Conservation (phyloP, 2,113 vertebrate genomes). For the Siniperca chuatsi region DNA sequence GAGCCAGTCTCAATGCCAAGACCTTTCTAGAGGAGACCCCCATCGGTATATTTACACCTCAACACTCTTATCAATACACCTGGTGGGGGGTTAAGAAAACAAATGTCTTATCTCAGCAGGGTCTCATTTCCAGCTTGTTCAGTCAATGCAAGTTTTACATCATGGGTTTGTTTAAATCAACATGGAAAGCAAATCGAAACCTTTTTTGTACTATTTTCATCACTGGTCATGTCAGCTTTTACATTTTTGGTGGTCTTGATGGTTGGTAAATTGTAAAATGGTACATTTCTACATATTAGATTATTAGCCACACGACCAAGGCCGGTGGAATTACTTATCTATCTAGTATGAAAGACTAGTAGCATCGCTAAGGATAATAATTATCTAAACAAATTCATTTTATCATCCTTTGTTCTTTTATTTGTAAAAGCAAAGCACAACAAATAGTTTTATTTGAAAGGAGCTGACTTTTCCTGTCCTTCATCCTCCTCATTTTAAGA, state of each 20-base stretch:
- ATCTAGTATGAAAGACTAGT: neutral
- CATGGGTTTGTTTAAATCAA: neutral
- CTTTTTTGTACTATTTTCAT: neutral
- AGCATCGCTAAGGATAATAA: neutral
- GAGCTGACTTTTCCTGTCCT: conserved; percentile 8
- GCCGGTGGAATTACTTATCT: too few species aligned
- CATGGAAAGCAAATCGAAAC: neutral
- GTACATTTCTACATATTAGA: neutral
- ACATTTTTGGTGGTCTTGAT: neutral
- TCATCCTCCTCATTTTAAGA: conserved; percentile 78
- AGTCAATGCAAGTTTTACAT: neutral
- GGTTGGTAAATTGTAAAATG: neutral
- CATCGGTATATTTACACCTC: conserved; percentile 86
- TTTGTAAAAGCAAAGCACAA: neutral
- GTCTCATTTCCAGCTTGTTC: conserved; percentile 18
- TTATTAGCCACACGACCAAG: too few species aligned
- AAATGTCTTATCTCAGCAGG: conserved; percentile 6
- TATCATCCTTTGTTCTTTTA: neutral
- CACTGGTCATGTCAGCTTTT: neutral
- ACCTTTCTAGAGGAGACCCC: conserved; percentile 97
- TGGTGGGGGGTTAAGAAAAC: conserved; percentile 9
- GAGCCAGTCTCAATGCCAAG: conserved; percentile 94
- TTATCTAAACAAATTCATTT: neutral
- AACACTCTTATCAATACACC: conserved; percentile 2
- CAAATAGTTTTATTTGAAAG: neutral